These are phyloP conservation scores for Hypomesus transpacificus DNA, from an alignment of 2,113 vertebrate species.

Conservation along the genomic window DNA sequence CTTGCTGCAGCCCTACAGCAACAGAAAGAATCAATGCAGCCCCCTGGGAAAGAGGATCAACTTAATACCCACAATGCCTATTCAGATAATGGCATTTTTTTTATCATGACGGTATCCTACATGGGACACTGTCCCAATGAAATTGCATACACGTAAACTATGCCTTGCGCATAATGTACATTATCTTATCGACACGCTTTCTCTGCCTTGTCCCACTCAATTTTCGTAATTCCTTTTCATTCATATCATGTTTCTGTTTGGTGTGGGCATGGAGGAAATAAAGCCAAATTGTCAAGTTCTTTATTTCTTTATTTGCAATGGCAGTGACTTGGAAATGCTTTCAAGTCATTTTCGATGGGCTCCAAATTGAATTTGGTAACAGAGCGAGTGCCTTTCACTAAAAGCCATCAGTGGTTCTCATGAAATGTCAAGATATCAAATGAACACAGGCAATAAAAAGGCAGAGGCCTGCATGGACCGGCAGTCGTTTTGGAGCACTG, in stretches of 20 bases:
- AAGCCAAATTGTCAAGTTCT: background rate
- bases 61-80: conserved; percentile 5
- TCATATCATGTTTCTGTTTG: conserved; percentile 26
- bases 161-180: background rate
- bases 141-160: too few relatives aligned
- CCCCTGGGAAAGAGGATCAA: conserved; percentile 15
- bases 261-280: background rate
- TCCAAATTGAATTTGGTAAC: conserved; percentile 46
- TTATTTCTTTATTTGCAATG: conserved; percentile 20
- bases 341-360: conserved; percentile 46
- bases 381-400: conserved; percentile 25
- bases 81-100: conserved; percentile 20
- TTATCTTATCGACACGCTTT: conserved; percentile 19
- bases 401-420: conserved; percentile 6
- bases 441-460: conserved; percentile 20
- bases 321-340: conserved; percentile 36
- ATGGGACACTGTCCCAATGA: background rate
- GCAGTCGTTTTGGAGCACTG: background rate
- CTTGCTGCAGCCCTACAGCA: conserved; percentile 26
- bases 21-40: conserved; percentile 38
- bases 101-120: background rate
- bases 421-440: conserved; percentile 36
- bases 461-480: background rate
- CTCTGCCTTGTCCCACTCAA: conserved; percentile 23
- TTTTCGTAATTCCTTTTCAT: conserved; percentile 15